These are phyloP conservation scores for Erebia palarica DNA, from an alignment of 2,888 invertebrate genomes.

Conservation along the genomic window DNA sequence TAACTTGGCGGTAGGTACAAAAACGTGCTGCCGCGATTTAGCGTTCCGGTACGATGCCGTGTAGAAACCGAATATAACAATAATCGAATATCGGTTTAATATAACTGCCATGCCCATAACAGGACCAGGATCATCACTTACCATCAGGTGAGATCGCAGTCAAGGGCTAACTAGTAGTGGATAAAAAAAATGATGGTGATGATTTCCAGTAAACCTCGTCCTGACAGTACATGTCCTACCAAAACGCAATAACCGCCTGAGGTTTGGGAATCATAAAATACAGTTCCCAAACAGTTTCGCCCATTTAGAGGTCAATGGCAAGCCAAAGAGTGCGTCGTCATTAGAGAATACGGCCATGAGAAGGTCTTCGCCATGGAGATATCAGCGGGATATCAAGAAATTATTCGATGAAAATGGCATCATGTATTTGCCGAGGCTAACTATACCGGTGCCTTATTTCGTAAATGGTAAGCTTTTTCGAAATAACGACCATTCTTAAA, in stretches of 20 bases:
- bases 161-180: no score
- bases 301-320: background rate
- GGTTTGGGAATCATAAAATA: background rate
- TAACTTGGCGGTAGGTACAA: no score
- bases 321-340: background rate
- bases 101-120: no score
- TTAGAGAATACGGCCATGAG: slow-evolving; percentile 2
- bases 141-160: no score
- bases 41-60: slow-evolving; percentile 1
- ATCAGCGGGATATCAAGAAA: background rate
- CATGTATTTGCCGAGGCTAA: background rate
- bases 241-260: background rate
- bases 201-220: background rate
- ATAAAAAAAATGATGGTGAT: background rate
- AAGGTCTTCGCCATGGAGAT: background rate
- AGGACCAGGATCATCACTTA: no score
- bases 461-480: background rate
- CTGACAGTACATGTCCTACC: background rate
- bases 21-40: background rate
- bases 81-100: background rate
- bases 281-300: background rate
- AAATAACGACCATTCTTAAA: no score
- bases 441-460: background rate
- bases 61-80: background rate
- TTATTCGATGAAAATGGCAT: background rate